A percentile compares a stretch with the other conserved stretches of the same genome.
Evolutionary conservation across 2,797 vertebrate species (phyloP).

Genomic region (Eleutherodactylus coqui): DNA sequence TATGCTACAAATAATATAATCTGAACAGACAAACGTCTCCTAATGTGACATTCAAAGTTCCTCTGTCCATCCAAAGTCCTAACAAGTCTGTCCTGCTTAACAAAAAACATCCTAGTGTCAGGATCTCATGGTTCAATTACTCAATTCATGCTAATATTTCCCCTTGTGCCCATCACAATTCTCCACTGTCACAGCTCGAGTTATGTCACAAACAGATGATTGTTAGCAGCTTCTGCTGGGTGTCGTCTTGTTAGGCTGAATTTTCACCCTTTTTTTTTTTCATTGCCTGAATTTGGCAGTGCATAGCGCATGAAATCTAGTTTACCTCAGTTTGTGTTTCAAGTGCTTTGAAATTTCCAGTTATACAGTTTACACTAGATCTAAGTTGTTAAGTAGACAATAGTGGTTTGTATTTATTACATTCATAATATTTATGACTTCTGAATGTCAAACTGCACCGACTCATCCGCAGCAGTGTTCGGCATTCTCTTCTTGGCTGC

Average conservation of each 20-base stretch:
- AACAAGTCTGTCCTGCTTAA: slow-evolving; percentile 8
- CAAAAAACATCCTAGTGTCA: slow-evolving; percentile 38
- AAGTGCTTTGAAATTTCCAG: slow-evolving; percentile 28
- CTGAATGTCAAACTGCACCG: too few relatives aligned
- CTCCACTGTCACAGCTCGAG: slow-evolving; percentile 30
- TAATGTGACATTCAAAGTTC: slow-evolving; percentile 2
- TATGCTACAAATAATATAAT: too few relatives aligned
- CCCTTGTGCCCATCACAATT: slow-evolving; percentile 27
- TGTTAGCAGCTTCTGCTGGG: slow-evolving; percentile 21
- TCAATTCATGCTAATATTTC: slow-evolving; percentile 36
- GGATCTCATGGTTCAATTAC: slow-evolving; percentile 25
- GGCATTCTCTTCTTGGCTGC: too few relatives aligned
- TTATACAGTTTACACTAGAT: slow-evolving; percentile 34
- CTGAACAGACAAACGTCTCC: background rate
- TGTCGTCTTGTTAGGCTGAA: background rate
- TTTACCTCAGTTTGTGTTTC: background rate
- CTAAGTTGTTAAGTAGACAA: background rate
- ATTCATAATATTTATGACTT: background rate
- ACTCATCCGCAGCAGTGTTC: too few relatives aligned
- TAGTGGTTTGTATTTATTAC: background rate
- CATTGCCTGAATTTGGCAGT: slow-evolving; percentile 10
- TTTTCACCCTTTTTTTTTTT: background rate
- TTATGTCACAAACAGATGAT: slow-evolving; percentile 50
- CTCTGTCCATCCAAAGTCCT: slow-evolving; percentile 11
- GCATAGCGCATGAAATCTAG: background rate